Base-by-base conservation (phyloP, 30 jellyfish, hydroid and myxozoan species). In the Hydractinia echinata region DNA sequence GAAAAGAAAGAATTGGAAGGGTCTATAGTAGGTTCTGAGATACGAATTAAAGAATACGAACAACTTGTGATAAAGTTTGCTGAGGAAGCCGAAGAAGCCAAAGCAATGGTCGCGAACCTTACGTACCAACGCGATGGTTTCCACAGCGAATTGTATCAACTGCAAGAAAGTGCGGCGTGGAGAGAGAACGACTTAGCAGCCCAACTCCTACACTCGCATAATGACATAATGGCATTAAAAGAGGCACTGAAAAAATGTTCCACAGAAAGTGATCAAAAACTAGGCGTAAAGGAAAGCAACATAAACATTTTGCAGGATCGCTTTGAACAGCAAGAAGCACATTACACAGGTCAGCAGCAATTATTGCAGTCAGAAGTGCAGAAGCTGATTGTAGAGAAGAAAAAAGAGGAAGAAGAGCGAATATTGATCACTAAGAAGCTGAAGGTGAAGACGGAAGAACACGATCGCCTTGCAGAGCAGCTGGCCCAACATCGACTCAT, bases 51-150 rank as follows among this genome's bases (percentile, higher is more conserved):
- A 30, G 86, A 79, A 61, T 55, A 79, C 62, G 83, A 79, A 44
- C 55, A 39, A 1, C 64, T 79, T 21, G 83, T 79, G n/a, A 51
- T 79, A 16, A 79, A 58, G 14, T 79, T 58, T 51, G 61, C 83
- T 21, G 84, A 79, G 55, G 86, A 79, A 61, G 20, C 86, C 30
- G 62, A 58, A 5, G 64, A 79, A n/a, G 86, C 86, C 7, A 79
- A 79, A 79, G 86, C 18, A 21, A 66, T 20, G 16, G 62, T 79
- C 21, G 20, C 66, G 6, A 61, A 30, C 61, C 58, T 79, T 5
- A 79, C 61, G 11, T 61, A 55, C 64, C 86, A 79, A n/a, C 55
- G 66, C 18, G 86, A 79, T 61, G 10, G 18, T 7, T 61, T 55
- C 4, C 71, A 56, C 62, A 79, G 53, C 55, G 83, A 79, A 6